Evolutionary conservation across 2,888 invertebrate species (phyloP), one percentile per base, ranked within the genome.

Genomic region (Electrophaes corylata): DNA sequence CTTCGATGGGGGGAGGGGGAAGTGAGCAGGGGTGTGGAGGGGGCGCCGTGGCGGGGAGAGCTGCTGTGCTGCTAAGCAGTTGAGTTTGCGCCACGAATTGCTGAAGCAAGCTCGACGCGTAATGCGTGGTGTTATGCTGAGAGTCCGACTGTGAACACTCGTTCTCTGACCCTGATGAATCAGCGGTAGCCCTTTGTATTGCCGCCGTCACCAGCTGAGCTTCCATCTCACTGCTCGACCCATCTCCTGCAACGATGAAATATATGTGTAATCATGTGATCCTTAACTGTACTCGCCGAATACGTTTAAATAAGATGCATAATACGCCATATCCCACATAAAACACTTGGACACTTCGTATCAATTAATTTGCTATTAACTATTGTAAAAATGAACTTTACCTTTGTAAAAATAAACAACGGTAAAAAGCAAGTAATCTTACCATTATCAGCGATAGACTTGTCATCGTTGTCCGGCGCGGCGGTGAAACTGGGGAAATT

Each of bases 51-150:
- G 11, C 4, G 29, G 31, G 31, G n/a, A 87, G 84, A 18, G 81
- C 83, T 6, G 88, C 83, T 8, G 88, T 84, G 69, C 84, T 92
- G 64, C 94, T 94, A 26, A 95, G 80, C 76, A 94, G 90, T 80
- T 95, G 95, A 0, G 96, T 96, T 81, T 96, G 96, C 47, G 94
- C 96, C 59, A 95, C 96, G 74, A 96, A 96, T 75, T 96, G 95
- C 76, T 96, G 96, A 60, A 97, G 82, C 62, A 97, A 82, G 52
- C 95, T 95, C 12, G 96, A 95, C 59, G 95, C 94, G 78, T 95
- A 95, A 73, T 94, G 94, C 12, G 94, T 92, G 43, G 93, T 91
- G 65, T 86, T 91, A 66, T 93, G 93, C 62, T 93, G 91, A 54
- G 88, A 76, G 60, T 88, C 92, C 2, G 93, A 89, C 63, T 91